A percentile compares a stretch with the other conserved stretches of the same genome.
Conservation (phyloP, 35 echinoderm and acorn worm species). For the Ophioderma brevispina region DNA sequence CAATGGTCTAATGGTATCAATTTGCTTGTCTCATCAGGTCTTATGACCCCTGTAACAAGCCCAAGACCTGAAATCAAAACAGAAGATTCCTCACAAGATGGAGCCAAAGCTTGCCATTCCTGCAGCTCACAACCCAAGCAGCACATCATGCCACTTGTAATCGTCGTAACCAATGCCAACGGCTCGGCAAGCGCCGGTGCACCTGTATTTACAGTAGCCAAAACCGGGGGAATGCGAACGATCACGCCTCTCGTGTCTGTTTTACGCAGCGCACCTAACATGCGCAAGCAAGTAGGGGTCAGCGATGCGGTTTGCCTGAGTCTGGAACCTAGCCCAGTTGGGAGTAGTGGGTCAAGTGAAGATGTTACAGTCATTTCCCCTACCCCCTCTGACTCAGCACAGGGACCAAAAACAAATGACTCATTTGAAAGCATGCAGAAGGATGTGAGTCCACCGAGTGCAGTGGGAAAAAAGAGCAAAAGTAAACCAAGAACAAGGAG, state of each 20-base stretch:
- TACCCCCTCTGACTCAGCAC: background rate
- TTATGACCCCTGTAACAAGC: background rate
- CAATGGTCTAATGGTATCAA: too few species aligned
- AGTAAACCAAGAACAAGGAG: constrained; percentile 26
- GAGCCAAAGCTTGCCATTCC: background rate
- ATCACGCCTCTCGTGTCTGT: background rate
- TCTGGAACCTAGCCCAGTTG: background rate
- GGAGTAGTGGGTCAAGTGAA: background rate
- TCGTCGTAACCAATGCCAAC: background rate
- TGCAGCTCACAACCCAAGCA: background rate
- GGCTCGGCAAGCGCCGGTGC: background rate
- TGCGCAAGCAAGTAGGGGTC: background rate
- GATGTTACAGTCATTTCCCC: background rate
- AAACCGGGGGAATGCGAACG: background rate
- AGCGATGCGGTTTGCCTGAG: background rate
- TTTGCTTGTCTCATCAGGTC: background rate
- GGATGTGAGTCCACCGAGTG: background rate
- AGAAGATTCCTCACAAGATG: background rate
- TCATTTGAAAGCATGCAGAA: background rate
- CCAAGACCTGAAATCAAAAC: background rate
- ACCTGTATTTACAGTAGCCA: background rate
- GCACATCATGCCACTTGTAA: background rate
- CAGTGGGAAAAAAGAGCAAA: background rate
- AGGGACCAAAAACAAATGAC: background rate
- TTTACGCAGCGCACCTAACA: background rate